Base-by-base conservation (phyloP, 2,888 invertebrate species). In the Coelopa pilipes region DNA sequence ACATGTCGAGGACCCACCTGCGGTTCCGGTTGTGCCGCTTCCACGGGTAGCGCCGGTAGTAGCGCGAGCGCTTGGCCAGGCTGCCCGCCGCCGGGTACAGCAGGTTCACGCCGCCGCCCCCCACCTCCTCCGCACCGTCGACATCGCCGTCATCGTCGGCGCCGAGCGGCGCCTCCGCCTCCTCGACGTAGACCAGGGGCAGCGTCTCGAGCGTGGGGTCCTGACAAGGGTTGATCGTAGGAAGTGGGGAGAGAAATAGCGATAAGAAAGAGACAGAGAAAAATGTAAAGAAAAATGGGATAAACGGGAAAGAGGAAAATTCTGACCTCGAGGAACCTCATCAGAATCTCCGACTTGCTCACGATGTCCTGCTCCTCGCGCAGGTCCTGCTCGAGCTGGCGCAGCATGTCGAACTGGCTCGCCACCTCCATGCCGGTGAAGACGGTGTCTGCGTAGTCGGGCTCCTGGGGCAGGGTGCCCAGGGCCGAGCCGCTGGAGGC, bases 11-110 rank as follows among this genome's bases (percentile, higher is more conserved):
- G 7, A 72, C 83, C 82, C 79, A 88, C 88, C 85, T 82, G 73
- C 85, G 83, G 78, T 87, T 87, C 81, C 88, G 85, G 75, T 89
- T 90, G 81, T 91, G 90, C 67, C 91, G 88, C 81, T 92, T 92
- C 90, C 90, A 91, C 34, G 91, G 91, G 85, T 91, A 91, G 78
- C 90, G 89, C 76, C 91, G 88, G 82, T 90, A 91, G 80, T 90
- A 90, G 74, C 91, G 89, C 1, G 90, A 89, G 76, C 91, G 87
- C 78, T 91, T 91, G 0, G 82, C 78, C 73, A 85, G 82, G 15
- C 79, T 81, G 45, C 78, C 81, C 0, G 77, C 76, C 4, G 75
- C 47, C 3, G 75, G 76, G n/a, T 75, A 74, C 65, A 49, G 80
- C 62, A 78, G 75, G 49, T 78, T 75, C 7, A 34, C 34, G 34